These are phyloP conservation scores for Percopsis transmontana DNA, from an alignment of 2,113 vertebrate species.

Conservation along the genomic window DNA sequence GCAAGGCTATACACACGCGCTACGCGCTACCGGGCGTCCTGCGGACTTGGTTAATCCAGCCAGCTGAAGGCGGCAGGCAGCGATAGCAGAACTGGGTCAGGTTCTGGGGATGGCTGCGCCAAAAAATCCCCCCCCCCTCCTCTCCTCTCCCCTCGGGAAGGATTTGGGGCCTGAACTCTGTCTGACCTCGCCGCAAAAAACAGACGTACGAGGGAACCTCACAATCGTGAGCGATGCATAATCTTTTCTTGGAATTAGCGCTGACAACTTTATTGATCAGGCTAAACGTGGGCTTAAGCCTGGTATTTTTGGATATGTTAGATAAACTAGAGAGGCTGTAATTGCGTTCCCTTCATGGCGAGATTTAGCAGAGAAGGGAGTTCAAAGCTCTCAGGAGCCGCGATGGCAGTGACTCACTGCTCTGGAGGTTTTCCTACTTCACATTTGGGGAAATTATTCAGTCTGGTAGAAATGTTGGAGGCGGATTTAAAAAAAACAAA, in stretches of 20 bases:
- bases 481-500: neutral
- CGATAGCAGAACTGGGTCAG: conserved; percentile 75
- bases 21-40: conserved; percentile 28
- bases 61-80: conserved; percentile 54
- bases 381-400: conserved; percentile 28
- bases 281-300: conserved; percentile 39
- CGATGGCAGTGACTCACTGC: conserved; percentile 4
- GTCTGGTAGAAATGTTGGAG: conserved; percentile 4
- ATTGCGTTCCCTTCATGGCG: conserved; percentile 54
- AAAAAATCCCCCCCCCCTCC: conserved; percentile 34
- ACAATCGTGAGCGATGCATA: conserved; percentile 28
- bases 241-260: conserved; percentile 54
- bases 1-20: neutral
- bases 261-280: conserved; percentile 55
- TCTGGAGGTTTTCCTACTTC: neutral
- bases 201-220: conserved; percentile 44
- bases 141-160: conserved; percentile 48
- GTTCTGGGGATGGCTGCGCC: conserved; percentile 51
- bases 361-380: conserved; percentile 30
- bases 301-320: conserved; percentile 22
- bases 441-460: conserved; percentile 1
- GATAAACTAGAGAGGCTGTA: conserved; percentile 46
- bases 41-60: conserved; percentile 71
- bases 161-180: conserved; percentile 74
- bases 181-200: conserved; percentile 57